Evolutionary conservation across 2,113 vertebrate species (phyloP), one percentile per base, ranked within the genome.

Genomic region (Otis tarda): DNA sequence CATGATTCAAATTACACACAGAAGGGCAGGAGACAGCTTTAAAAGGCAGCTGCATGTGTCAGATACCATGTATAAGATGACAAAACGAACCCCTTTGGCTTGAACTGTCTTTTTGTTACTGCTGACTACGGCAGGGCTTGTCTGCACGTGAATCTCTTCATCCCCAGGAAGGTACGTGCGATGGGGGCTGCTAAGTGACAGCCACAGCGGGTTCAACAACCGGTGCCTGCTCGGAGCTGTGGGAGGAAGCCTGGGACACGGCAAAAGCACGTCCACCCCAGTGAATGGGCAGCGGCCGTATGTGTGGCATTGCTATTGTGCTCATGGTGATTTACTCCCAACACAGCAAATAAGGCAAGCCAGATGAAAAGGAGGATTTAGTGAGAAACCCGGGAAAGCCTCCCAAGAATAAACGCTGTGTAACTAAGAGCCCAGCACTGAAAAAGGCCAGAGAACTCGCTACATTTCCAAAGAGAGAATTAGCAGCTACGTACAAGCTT

Each of bases 121-220:
- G n/a, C 30, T 92, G 28, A 65, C 65, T 39, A 53, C 3, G 2
- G 57, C 50, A 68, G 41, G 39, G 63, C 59, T 68, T 25, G 77
- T 43, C 31, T 47, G 86, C 9, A 47, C 1, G 7, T 13, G 19
- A 28, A 37, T 2, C 63, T 60, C 61, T 68, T 65, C 7, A 4
- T 71, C 13, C 19, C 70, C 22, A 24, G 77, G 33, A 55, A 71
- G 65, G 90, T 69, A 77, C 64, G 59, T 89, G 77, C 21, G 52
- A 81, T 56, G 80, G 53, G 52, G 91, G 98, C 98, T 98, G 98
- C 98, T 96, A 97, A 92, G 98, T 93, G 96, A 95, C 87, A 84
- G 90, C 87, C 87, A 85, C 87, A 85, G 96, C 81, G 83, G 84
- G 95, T 90, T 94, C 88, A 59, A 68, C 74, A 52, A 69, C 63